A percentile compares a stretch with the other conserved stretches of the same genome.
phyloP scores from a whole-genome alignment of 2,797 vertebrate genomes.

The Microctenopoma stevenorrisi region DNA sequence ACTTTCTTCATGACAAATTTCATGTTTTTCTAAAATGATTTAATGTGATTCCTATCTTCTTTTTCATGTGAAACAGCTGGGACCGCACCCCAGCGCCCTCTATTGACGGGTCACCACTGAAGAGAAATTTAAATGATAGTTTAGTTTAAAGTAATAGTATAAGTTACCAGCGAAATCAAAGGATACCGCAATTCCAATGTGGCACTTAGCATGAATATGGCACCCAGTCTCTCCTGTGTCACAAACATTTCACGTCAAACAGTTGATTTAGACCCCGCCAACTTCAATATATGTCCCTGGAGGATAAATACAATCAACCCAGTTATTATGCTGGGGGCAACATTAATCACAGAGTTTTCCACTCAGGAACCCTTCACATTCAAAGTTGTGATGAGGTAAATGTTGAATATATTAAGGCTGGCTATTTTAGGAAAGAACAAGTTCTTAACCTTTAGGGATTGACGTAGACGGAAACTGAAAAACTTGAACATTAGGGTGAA shows the following conservation, averaged over 20 bases:
- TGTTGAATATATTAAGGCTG: slow-evolving; percentile 51
- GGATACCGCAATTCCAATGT: neutral
- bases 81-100: too few species aligned
- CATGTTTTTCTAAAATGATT: too few species aligned
- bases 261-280: slow-evolving; percentile 34
- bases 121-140: too few species aligned
- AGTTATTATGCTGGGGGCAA: slow-evolving; percentile 58
- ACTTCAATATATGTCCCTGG: slow-evolving; percentile 27
- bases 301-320: slow-evolving; percentile 51
- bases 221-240: neutral
- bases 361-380: slow-evolving; percentile 62
- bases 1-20: too few species aligned
- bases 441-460: slow-evolving; percentile 62
- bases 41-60: too few species aligned
- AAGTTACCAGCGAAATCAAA: neutral
- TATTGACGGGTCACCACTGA: too few species aligned
- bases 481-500: slow-evolving; percentile 47
- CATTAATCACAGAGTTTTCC: slow-evolving; percentile 68
- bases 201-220: neutral
- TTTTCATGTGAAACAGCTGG: too few species aligned
- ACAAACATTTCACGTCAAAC: slow-evolving; percentile 27
- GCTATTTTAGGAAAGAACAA: slow-evolving; percentile 64
- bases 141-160: too few species aligned
- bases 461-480: slow-evolving; percentile 58
- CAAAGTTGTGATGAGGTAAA: slow-evolving; percentile 67